phyloP scores from a whole-genome alignment of 2,113 vertebrate genomes.

The Alces alces region DNA sequence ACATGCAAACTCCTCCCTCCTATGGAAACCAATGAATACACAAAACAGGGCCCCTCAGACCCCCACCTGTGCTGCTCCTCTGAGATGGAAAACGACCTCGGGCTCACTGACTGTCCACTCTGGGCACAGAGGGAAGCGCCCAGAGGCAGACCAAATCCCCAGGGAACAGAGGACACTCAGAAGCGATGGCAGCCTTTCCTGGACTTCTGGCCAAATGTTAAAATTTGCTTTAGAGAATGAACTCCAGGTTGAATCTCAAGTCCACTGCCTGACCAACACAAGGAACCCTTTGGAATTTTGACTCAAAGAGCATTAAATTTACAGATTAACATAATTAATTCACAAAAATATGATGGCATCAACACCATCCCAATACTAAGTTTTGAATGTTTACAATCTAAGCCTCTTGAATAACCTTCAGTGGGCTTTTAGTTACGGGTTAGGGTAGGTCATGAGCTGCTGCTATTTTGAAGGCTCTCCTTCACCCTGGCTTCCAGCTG shows the following conservation, averaged over 20 bases:
- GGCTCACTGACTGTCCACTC: background rate
- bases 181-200: no score
- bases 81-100: background rate
- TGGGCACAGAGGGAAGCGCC: no score
- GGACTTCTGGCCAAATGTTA: fast-evolving
- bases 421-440: background rate
- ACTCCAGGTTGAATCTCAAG: background rate
- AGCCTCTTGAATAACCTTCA: background rate
- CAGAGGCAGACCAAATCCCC: background rate
- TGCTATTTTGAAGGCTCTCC: background rate
- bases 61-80: background rate
- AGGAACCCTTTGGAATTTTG: background rate
- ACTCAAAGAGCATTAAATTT: background rate
- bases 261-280: background rate
- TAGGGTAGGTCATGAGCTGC: fast-evolving
- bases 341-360: fast-evolving
- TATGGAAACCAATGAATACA: background rate
- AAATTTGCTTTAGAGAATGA: background rate
- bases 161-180: background rate
- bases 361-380: background rate
- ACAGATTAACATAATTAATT: background rate
- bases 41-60: no score
- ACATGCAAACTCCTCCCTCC: background rate
- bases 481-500: background rate
- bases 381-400: background rate